phyloP scores from a whole-genome alignment of 2,797 vertebrate genomes.

The Anabacerthia variegaticeps region DNA sequence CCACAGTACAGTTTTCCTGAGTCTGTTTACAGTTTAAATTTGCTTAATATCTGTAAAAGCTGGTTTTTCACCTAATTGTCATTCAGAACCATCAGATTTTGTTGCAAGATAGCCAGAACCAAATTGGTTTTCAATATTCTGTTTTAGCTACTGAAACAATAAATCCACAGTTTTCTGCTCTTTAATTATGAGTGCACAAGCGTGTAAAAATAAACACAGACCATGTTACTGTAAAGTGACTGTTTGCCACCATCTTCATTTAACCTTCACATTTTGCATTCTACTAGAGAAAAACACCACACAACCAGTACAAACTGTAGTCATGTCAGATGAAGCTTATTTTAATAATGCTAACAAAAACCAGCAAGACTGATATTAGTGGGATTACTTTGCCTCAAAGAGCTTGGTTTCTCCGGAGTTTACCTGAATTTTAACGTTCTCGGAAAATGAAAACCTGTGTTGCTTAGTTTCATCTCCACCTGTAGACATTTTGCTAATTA shows the following conservation, averaged over 20 bases:
- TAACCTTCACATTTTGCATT: background rate
- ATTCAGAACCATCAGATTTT: background rate
- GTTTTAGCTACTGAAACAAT: background rate
- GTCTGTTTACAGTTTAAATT: background rate
- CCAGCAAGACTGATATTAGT: background rate
- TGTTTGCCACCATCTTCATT: background rate
- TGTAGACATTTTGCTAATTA: constrained; percentile 8
- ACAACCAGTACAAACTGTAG: background rate
- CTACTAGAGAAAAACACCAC: background rate
- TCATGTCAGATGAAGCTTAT: background rate
- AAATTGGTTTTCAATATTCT: background rate
- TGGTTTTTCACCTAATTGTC: background rate
- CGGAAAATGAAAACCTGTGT: background rate
- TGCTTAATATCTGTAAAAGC: background rate
- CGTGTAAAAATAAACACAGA: background rate
- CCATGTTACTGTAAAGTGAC: background rate
- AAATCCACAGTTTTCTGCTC: background rate
- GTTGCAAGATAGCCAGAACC: background rate
- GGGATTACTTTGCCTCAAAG: background rate
- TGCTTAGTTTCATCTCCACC: background rate
- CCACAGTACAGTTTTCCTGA: background rate
- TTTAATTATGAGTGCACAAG: background rate
- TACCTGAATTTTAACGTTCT: background rate
- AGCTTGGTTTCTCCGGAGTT: background rate
- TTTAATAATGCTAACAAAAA: background rate